These are phyloP conservation scores for Nymphalis urticae DNA, from an alignment of 2,888 invertebrate species.

Conservation along the genomic window DNA sequence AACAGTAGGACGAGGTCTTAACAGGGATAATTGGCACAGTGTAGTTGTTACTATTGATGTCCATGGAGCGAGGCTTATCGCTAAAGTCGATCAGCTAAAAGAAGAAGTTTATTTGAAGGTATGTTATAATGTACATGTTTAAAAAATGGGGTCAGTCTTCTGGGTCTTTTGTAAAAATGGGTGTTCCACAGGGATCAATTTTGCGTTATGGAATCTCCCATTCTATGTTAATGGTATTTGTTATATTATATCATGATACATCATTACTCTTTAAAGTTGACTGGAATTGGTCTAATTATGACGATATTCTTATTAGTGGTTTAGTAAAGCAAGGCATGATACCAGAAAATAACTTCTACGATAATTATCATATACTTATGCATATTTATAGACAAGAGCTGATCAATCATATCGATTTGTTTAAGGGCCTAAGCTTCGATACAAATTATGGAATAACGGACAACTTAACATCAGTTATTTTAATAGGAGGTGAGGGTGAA, in stretches of 20 bases:
- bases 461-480: slow-evolving; percentile 92
- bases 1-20: slow-evolving; percentile 92
- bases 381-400: too few species aligned
- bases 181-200: too few species aligned
- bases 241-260: too few species aligned
- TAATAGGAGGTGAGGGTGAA: slow-evolving; percentile 88
- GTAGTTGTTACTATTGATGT: slow-evolving; percentile 94
- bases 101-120: slow-evolving; percentile 90
- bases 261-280: too few species aligned
- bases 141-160: background rate
- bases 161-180: too few species aligned
- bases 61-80: slow-evolving; percentile 90
- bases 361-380: background rate
- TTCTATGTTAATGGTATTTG: too few species aligned
- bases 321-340: too few species aligned
- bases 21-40: slow-evolving; percentile 94
- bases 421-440: slow-evolving; percentile 88
- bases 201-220: too few species aligned
- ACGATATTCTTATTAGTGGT: too few species aligned
- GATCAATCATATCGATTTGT: slow-evolving; percentile 29
- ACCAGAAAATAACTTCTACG: too few species aligned
- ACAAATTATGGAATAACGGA: slow-evolving; percentile 93
- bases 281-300: too few species aligned
- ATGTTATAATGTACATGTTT: slow-evolving; percentile 19
- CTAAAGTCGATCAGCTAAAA: slow-evolving; percentile 91